These are phyloP conservation scores for Zaprionus davidi DNA, from an alignment of 1,140 invertebrate genomes.

Conservation along the genomic window DNA sequence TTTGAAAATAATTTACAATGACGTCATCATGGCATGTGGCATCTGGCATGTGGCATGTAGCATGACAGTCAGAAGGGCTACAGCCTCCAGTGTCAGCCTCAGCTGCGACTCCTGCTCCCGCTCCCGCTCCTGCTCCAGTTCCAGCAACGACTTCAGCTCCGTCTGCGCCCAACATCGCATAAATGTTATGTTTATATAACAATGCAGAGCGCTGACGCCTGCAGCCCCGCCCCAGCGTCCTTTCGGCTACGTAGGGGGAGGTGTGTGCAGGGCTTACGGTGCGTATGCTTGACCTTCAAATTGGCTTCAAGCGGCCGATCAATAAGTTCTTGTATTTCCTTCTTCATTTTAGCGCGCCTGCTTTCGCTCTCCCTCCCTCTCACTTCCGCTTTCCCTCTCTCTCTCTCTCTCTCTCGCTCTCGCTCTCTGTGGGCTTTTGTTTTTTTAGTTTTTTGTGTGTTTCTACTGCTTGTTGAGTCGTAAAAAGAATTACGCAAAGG, in stretches of 20 bases:
- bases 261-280: conserved; percentile 33
- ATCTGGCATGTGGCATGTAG: conserved; percentile 28
- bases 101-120: not conserved
- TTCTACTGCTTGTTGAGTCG: conserved; percentile 77
- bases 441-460: conserved; percentile 33
- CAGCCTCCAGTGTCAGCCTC: not conserved
- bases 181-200: conserved; percentile 66
- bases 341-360: conserved; percentile 39
- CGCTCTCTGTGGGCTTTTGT: conserved; percentile 18
- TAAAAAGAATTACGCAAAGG: conserved; percentile 76
- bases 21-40: conserved; percentile 54
- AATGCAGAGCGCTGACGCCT: conserved; percentile 20
- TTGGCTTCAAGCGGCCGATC: conserved; percentile 70
- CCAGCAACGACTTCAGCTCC: not conserved
- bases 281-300: conserved; percentile 79
- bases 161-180: conserved; percentile 17
- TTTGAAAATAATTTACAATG: conserved; percentile 80
- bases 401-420: not conserved
- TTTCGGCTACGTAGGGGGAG: not conserved
- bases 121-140: conserved; percentile 1
- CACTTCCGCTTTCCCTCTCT: conserved; percentile 7
- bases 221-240: not conserved
- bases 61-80: conserved; percentile 24
- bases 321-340: conserved; percentile 60
- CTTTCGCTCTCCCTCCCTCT: not conserved